Conservation (phyloP, 2,797 vertebrate species). For the Hybognathus amarus region DNA sequence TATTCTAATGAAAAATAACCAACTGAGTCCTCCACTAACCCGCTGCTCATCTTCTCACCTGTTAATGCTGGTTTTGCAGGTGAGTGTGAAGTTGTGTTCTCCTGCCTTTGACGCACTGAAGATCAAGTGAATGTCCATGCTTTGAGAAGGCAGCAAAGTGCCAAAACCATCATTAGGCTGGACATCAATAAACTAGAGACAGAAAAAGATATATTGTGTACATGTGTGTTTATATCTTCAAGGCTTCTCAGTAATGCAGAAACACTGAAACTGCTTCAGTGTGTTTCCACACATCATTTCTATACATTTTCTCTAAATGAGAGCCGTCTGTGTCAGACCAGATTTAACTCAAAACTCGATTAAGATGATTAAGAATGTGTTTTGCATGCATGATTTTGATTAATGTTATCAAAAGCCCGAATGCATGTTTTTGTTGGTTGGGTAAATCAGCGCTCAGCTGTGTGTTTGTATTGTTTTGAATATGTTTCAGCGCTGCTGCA, state of each 20-base stretch:
- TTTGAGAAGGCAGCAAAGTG: conserved; percentile 87
- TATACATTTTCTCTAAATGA: neutral
- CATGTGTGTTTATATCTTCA: neutral
- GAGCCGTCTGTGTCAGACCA: neutral
- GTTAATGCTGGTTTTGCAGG: conserved; percentile 86
- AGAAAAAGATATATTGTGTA: neutral
- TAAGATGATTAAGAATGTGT: neutral
- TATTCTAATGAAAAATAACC: too few relatives aligned
- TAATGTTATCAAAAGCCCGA: neutral
- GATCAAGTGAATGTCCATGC: conserved; percentile 81
- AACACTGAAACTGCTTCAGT: neutral
- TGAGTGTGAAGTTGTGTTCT: conserved; percentile 83
- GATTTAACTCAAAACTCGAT: neutral
- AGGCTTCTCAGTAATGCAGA: neutral
- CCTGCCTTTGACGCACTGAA: conserved; percentile 84
- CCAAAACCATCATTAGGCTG: conserved; percentile 91
- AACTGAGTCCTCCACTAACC: neutral
- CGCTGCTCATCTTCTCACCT: conserved; percentile 73
- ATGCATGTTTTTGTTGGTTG: neutral
- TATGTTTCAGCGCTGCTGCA: neutral
- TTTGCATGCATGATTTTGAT: neutral
- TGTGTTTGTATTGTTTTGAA: neutral
- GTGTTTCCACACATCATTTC: neutral
- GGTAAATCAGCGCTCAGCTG: neutral
- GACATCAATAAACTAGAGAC: conserved; percentile 85